Conservation (phyloP, 2,797 vertebrate species). For the Rhadinocentrus ornatus region DNA sequence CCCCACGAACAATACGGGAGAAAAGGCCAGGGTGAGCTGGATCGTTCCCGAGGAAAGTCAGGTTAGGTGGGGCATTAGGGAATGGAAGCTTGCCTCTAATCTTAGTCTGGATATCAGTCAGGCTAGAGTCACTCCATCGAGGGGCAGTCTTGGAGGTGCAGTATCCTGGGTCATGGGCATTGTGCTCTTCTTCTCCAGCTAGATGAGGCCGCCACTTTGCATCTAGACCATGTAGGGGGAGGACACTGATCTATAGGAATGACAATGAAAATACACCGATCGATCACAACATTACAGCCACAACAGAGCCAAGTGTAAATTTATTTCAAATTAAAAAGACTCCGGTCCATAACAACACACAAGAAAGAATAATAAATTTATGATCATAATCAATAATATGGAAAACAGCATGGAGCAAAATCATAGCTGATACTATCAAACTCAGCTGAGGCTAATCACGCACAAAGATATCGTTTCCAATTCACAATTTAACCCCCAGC, state of each 20-base stretch:
- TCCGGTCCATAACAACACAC: too few species aligned
- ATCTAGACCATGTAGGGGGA: constrained; percentile 81
- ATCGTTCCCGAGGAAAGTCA: constrained; percentile 75
- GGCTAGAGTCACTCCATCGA: constrained; percentile 65
- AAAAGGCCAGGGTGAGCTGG: constrained; percentile 72
- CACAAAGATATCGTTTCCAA: background rate
- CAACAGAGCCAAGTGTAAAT: background rate
- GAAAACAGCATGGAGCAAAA: background rate
- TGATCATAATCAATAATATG: background rate
- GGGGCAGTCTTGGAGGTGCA: constrained; percentile 82
- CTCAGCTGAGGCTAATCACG: background rate
- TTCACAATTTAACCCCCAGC: background rate
- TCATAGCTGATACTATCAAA: background rate
- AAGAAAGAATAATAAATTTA: background rate
- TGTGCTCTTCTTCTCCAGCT: constrained; percentile 76
- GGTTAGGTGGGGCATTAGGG: constrained; percentile 51
- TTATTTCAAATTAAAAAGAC: too few species aligned
- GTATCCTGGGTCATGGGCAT: constrained; percentile 74
- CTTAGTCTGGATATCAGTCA: constrained; percentile 66
- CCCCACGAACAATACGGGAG: constrained; percentile 80
- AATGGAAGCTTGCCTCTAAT: constrained; percentile 68
- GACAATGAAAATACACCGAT: background rate
- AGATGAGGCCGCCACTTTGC: constrained; percentile 78
- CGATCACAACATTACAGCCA: background rate
- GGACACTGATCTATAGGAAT: constrained; percentile 63